phyloP scores from a whole-genome alignment of 1,140 invertebrate species.

The Gryon sp. region DNA sequence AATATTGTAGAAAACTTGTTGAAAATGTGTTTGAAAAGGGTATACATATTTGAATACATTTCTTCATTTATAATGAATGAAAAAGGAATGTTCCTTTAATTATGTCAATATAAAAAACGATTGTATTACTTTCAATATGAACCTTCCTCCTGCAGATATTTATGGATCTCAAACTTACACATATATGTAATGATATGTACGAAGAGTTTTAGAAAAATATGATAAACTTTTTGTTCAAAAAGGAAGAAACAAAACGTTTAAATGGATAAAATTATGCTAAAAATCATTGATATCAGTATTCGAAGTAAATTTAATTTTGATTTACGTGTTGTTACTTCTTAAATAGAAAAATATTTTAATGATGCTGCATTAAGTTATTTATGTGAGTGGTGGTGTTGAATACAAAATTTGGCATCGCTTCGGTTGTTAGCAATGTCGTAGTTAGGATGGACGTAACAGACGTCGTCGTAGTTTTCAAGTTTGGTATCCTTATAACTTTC shows the following conservation, averaged over 20 bases:
- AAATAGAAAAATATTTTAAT: conserved; percentile 57
- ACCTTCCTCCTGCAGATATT: conserved; percentile 36
- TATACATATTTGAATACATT: no score
- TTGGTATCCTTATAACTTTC: conserved; percentile 62
- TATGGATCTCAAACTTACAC: conserved; percentile 29
- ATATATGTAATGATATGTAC: conserved; percentile 48
- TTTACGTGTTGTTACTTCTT: neutral
- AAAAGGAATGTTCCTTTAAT: no score
- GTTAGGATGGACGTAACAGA: conserved; percentile 57
- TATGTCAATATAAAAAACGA: no score
- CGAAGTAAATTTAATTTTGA: neutral
- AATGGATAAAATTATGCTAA: conserved; percentile 9
- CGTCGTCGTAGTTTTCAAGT: conserved; percentile 63
- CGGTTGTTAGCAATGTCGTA: conserved; percentile 57
- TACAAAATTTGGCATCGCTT: conserved; percentile 67
- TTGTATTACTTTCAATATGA: conserved; percentile 5
- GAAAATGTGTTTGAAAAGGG: no score
- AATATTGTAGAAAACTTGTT: no score
- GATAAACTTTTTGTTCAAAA: conserved; percentile 24
- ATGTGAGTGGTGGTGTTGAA: conserved; percentile 69
- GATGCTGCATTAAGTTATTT: conserved; percentile 64
- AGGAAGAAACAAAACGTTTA: no score
- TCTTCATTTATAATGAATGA: no score
- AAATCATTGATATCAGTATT: conserved; percentile 3
- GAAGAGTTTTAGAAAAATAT: conserved; percentile 56